phyloP scores from a whole-genome alignment of 2,797 vertebrate species.

The Pelodytes ibericus region DNA sequence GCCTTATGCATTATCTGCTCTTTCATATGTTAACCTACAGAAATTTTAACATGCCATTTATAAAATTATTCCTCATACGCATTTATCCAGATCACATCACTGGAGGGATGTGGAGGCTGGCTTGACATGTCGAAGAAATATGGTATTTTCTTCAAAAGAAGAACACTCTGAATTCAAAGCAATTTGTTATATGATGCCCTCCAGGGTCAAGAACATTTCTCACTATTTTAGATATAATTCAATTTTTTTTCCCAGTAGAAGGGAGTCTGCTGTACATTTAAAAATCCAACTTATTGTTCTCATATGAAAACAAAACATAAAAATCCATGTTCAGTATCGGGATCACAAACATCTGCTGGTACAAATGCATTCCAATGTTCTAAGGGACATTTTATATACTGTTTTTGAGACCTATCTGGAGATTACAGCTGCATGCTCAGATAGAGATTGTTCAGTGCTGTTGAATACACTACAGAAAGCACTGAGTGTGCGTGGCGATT shows the following conservation, averaged over 20 bases:
- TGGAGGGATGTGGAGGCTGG: constrained; percentile 18
- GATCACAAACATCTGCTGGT: not conserved
- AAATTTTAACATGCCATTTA: constrained; percentile 37
- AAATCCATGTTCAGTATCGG: not conserved
- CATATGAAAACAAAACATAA: not conserved
- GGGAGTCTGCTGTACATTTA: not conserved
- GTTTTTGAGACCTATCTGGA: too few relatives aligned
- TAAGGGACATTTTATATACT: not conserved
- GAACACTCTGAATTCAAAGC: constrained; percentile 29
- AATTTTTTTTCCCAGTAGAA: constrained; percentile 6
- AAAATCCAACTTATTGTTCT: not conserved
- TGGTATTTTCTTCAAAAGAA: constrained; percentile 29
- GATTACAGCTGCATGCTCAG: too few relatives aligned
- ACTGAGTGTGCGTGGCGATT: too few relatives aligned
- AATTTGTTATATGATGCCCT: constrained; percentile 41
- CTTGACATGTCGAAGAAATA: constrained; percentile 43
- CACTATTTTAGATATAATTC: constrained; percentile 33
- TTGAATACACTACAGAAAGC: too few relatives aligned
- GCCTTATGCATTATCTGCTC: constrained; percentile 56
- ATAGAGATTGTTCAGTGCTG: too few relatives aligned
- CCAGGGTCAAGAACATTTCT: constrained; percentile 33
- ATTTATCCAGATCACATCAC: constrained; percentile 44
- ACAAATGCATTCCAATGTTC: not conserved
- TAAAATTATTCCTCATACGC: constrained; percentile 47
- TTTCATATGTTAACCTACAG: constrained; percentile 43